Percentiles rank a stretch among this genome's conserved stretches.
phyloP scores from a whole-genome alignment of 30 jellyfish, hydroid and myxozoan species.

The Aurelia sp. region DNA sequence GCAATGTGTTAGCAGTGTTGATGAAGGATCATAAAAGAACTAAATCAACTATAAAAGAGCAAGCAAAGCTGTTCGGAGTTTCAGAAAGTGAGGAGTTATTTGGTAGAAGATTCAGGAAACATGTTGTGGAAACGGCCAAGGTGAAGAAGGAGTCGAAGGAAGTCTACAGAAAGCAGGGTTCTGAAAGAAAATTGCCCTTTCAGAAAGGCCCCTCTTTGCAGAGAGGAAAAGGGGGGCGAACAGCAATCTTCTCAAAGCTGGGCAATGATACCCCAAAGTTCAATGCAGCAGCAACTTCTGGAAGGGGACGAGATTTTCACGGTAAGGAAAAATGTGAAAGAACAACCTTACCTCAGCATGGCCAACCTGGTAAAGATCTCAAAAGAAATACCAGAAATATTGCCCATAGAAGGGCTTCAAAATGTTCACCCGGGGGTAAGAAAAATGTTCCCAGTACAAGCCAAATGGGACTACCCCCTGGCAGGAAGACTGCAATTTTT shows the following conservation, averaged over 20 bases:
- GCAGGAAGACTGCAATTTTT: too few species aligned
- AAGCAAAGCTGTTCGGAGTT: neutral
- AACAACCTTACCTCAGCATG: too few species aligned
- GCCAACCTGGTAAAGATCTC: too few species aligned
- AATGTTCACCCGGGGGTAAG: too few species aligned
- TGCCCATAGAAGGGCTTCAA: too few species aligned
- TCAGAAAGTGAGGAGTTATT: neutral
- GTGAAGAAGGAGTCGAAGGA: constrained; percentile 23
- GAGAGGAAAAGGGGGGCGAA: constrained; percentile 25
- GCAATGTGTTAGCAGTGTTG: too few species aligned
- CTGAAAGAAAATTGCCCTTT: constrained; percentile 6
- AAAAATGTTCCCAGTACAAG: too few species aligned
- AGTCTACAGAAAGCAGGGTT: neutral
- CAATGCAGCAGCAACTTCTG: neutral
- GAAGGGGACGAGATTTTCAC: constrained; percentile 3
- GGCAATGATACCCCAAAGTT: neutral
- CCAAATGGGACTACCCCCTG: too few species aligned
- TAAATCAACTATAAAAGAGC: neutral
- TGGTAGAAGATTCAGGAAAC: neutral
- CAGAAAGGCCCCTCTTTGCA: constrained; percentile 37
- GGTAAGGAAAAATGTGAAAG: too few species aligned
- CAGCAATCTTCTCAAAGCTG: neutral
- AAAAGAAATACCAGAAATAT: too few species aligned
- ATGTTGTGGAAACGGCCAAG: constrained; percentile 27
- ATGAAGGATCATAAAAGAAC: neutral